Evolutionary conservation across 2,113 vertebrate species (phyloP).

Genomic region (Rousettus leschenaultii): DNA sequence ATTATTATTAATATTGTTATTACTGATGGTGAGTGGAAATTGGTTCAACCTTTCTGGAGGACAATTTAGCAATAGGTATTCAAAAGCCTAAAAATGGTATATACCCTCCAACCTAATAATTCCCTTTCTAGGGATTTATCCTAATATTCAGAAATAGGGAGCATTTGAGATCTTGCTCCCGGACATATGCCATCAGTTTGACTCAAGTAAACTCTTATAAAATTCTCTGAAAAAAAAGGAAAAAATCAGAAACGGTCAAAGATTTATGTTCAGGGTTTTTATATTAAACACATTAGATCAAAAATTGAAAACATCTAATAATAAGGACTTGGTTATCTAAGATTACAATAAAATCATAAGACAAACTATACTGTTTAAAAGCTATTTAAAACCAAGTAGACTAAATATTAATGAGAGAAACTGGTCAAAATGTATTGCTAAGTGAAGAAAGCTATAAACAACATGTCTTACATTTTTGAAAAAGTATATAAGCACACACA

Average conservation of each 20-base stretch:
- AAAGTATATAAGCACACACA: not conserved
- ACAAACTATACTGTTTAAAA: not conserved
- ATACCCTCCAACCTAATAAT: not conserved
- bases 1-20: not conserved
- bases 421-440: not conserved
- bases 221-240: not conserved
- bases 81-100: not conserved
- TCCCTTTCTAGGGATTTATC: not conserved
- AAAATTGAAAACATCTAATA: not conserved
- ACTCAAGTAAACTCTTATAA: no score
- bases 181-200: no score
- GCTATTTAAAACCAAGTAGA: not conserved
- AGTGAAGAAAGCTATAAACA: not conserved
- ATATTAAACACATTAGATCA: constrained; percentile 21
- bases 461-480: not conserved
- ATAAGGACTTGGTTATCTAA: not conserved
- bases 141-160: not conserved
- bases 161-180: no score
- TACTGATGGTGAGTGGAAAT: not conserved
- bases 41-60: not conserved
- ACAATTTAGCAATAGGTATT: not conserved
- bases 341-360: not conserved
- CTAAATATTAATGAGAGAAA: not conserved
- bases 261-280: not conserved
- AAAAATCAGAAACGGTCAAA: not conserved